Conservation (phyloP, 2,888 invertebrate species). For the Xanthia togata region DNA sequence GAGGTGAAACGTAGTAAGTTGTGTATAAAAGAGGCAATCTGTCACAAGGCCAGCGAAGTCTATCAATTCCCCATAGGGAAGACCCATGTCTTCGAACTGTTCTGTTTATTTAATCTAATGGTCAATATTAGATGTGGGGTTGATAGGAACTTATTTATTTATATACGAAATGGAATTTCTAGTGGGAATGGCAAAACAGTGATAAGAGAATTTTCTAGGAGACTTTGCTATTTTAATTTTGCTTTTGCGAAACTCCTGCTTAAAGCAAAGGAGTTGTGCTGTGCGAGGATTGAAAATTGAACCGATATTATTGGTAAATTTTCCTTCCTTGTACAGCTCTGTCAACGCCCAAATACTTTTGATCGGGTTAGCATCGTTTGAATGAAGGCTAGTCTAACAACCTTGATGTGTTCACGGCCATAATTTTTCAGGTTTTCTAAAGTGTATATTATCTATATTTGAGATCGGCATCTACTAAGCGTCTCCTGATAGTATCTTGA, state of each 20-base stretch:
- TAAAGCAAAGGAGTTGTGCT: neutral
- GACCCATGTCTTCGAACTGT: conserved; percentile 45
- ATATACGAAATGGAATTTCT: conserved; percentile 7
- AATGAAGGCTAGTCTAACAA: too few species aligned
- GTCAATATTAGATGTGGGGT: conserved; percentile 12
- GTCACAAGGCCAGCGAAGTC: conserved; percentile 29
- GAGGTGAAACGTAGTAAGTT: conserved; percentile 9
- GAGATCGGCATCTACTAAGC: too few species aligned
- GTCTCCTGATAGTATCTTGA: too few species aligned
- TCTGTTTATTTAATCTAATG: conserved; percentile 37
- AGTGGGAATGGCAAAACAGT: neutral
- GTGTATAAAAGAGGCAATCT: conserved; percentile 41
- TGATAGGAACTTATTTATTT: conserved; percentile 15
- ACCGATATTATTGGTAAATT: neutral
- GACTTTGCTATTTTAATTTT: neutral
- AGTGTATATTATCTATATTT: too few species aligned
- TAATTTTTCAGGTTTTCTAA: too few species aligned
- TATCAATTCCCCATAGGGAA: conserved; percentile 34
- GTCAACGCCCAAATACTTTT: too few species aligned
- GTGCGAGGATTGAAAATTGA: neutral
- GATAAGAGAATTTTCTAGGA: neutral
- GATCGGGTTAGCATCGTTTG: too few species aligned
- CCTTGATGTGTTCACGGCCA: too few species aligned
- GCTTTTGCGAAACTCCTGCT: neutral
- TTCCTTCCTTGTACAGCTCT: neutral